Evolutionary conservation across 2,113 vertebrate species (phyloP).

Genomic region (Colinus virginianus): DNA sequence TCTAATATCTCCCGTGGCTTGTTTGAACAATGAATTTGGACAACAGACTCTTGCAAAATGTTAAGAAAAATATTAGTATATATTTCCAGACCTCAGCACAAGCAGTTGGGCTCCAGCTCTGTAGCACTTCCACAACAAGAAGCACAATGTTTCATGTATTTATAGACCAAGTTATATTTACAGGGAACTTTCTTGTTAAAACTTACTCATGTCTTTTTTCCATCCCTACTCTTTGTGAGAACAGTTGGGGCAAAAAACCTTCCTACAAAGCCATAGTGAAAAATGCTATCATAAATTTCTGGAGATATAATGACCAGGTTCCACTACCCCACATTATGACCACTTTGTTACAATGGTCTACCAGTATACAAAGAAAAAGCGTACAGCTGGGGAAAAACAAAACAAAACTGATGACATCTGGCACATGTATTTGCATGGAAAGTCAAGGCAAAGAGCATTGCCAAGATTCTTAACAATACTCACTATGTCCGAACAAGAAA

Average conservation of each 20-base stretch:
- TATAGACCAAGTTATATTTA: constrained; percentile 6
- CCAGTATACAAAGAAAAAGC: constrained; percentile 13
- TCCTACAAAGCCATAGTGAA: constrained; percentile 1
- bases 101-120: not conserved
- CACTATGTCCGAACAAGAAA: not conserved
- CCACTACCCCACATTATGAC: not conserved
- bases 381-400: constrained; percentile 29
- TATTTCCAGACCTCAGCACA: constrained; percentile 14
- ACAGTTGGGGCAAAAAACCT: not conserved
- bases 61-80: constrained; percentile 26
- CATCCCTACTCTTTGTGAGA: constrained; percentile 23
- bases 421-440: constrained; percentile 31
- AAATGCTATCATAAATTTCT: not conserved
- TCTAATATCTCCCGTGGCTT: constrained; percentile 38
- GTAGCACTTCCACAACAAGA: constrained; percentile 6
- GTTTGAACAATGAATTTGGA: constrained; percentile 36
- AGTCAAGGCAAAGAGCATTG: constrained; percentile 37
- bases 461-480: constrained; percentile 59
- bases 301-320: not conserved
- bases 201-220: not conserved
- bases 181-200: constrained; percentile 20
- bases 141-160: not conserved
- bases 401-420: constrained; percentile 26
- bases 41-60: constrained; percentile 3
- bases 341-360: not conserved